Base-by-base conservation (phyloP, 2,888 invertebrate species). In the Ariolimax columbianus region DNA sequence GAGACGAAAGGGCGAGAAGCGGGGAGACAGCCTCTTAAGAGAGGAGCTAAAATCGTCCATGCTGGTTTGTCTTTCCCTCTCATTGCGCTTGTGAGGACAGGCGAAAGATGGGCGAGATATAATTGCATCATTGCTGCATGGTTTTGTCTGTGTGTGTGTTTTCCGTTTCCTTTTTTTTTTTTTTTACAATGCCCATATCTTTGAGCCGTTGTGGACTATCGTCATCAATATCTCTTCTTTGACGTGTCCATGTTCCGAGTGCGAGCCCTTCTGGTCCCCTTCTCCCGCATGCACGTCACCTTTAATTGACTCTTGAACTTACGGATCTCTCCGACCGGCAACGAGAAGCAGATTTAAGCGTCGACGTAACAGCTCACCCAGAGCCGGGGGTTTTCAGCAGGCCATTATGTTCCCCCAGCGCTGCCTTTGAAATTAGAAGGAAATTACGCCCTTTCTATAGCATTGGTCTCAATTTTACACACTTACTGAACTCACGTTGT, bases 281-380 rank as follows among this genome's bases (percentile, higher is more conserved):
- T 55, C 75, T 47, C 72, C 75, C 75, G 40, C 40, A 59, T 75
- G 36, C 59, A n/a, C 63, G 40, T 72, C 73, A 73, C 75, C 82
- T 82, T 82, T 82, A 82, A 82, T 82, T 82, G 82, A 82, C 82
- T 82, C 82, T 82, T 82, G 75, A 82, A 82, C 75, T 72, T 63
- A 63, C 33, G 33, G 72, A 59, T 55, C 63, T 55, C 33, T 3
- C 19, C 33, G 33, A 19, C 51, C 73, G 43, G 38, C 26, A 51
- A 55, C 36, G 55, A n/a, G 55, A 55, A 82, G 82, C 73, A 75
- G 73, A 75, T 82, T 82, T 75, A 36, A 38, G 33, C 43, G 30
- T 38, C 36, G 23, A 70, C 72, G 51, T 72, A 55, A 33, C n/a
- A 73, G 75, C 63, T 82, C 82, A 82, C n/a, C 73, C 59, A 75